These are phyloP conservation scores for Rhabdomys pumilio DNA, from an alignment of 2,797 vertebrate genomes.

Conservation along the genomic window DNA sequence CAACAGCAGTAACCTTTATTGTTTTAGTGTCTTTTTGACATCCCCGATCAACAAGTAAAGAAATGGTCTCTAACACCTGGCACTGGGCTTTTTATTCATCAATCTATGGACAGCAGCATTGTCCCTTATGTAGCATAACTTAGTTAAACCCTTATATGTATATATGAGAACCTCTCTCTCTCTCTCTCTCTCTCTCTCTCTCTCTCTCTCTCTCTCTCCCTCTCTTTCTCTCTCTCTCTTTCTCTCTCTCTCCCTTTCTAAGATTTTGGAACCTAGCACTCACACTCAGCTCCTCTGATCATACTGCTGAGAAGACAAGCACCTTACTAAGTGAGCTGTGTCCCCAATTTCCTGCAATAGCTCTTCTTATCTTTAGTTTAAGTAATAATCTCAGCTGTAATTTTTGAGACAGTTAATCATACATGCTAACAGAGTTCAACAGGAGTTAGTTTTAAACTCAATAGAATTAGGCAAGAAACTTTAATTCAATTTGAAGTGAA, in stretches of 20 bases:
- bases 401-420: slow-evolving; percentile 61
- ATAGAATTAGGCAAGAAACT: slow-evolving; percentile 55
- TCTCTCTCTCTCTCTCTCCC: too few relatives aligned
- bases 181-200: too few relatives aligned
- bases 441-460: slow-evolving; percentile 62
- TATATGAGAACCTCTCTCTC: neutral
- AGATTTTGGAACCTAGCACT: neutral
- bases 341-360: neutral
- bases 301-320: neutral
- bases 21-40: neutral
- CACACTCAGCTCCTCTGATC: neutral
- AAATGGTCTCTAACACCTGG: neutral
- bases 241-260: too few relatives aligned
- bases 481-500: slow-evolving; percentile 69
- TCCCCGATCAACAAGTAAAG: neutral
- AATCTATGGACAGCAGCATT: neutral
- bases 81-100: neutral
- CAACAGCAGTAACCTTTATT: neutral
- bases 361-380: slow-evolving; percentile 17
- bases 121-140: neutral
- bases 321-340: neutral
- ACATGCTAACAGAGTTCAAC: slow-evolving; percentile 54
- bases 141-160: neutral
- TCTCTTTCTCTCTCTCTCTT: too few relatives aligned
- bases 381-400: slow-evolving; percentile 22